Conservation (phyloP, 2,888 invertebrate species). For the Pteria penguin region DNA sequence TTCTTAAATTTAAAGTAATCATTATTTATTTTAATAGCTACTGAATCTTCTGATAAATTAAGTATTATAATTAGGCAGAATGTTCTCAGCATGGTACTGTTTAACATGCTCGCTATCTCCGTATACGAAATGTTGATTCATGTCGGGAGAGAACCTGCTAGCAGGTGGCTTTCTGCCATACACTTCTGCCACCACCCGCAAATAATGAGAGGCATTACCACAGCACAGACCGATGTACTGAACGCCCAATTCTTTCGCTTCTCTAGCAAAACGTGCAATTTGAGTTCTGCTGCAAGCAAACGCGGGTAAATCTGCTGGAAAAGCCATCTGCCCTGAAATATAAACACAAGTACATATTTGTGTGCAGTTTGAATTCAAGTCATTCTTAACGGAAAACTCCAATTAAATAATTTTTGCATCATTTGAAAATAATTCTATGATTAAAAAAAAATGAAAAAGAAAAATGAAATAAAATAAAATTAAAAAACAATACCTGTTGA, state of each 20-base stretch:
- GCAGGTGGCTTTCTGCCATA: slow-evolving; percentile 58
- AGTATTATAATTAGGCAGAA: not conserved
- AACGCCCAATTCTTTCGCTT: slow-evolving; percentile 54
- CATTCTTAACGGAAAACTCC: no score
- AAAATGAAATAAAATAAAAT: not conserved
- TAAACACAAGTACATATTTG: no score
- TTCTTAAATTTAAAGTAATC: no score
- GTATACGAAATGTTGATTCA: slow-evolving; percentile 54
- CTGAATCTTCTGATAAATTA: no score
- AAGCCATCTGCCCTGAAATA: slow-evolving; percentile 54
- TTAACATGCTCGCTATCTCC: slow-evolving; percentile 21
- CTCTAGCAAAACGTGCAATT: slow-evolving; percentile 56
- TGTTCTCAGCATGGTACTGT: slow-evolving; percentile 19
- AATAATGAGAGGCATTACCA: slow-evolving; percentile 60
- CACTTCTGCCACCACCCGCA: slow-evolving; percentile 56
- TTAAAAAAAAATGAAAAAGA: not conserved
- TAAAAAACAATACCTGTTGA: not conserved
- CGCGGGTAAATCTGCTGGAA: slow-evolving; percentile 52
- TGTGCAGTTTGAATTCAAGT: no score
- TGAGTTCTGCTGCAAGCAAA: slow-evolving; percentile 48
- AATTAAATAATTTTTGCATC: no score
- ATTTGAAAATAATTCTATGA: no score
- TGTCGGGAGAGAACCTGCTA: slow-evolving; percentile 54
- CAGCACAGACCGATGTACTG: slow-evolving; percentile 69
- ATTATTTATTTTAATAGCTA: no score